These are phyloP conservation scores for Labia minor DNA, from an alignment of 2,888 invertebrate species.

Conservation along the genomic window DNA sequence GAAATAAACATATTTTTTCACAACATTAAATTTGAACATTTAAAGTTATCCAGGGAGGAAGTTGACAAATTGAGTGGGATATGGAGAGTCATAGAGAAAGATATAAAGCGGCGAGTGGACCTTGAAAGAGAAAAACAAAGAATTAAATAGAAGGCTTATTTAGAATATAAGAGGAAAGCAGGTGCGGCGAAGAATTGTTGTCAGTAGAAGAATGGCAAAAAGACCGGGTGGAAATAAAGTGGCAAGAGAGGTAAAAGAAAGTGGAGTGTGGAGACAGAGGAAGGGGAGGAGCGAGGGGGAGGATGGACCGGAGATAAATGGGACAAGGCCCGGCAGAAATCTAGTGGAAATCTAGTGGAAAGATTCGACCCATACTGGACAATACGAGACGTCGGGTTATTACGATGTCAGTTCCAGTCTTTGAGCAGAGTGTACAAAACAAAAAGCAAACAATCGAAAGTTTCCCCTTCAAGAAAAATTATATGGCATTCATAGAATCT, in stretches of 20 bases:
- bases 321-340: background rate
- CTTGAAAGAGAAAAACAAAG: background rate
- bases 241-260: too few species aligned
- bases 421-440: background rate
- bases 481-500: background rate
- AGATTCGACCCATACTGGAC: background rate
- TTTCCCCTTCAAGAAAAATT: background rate
- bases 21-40: constrained; percentile 1
- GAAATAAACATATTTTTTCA: background rate
- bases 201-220: too few species aligned
- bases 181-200: background rate
- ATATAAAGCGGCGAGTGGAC: background rate
- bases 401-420: constrained; percentile 1
- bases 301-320: background rate
- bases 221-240: too few species aligned
- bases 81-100: background rate
- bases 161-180: constrained; percentile 1
- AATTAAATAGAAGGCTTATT: constrained; percentile 2
- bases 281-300: background rate
- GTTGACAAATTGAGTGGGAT: constrained; percentile 5
- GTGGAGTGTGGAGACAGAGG: background rate
- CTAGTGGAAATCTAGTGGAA: background rate
- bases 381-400: background rate
- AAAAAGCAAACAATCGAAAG: background rate
- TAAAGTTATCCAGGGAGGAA: background rate